Evolutionary conservation across 2,797 vertebrate genomes (phyloP).

Genomic region (Pterois miles): DNA sequence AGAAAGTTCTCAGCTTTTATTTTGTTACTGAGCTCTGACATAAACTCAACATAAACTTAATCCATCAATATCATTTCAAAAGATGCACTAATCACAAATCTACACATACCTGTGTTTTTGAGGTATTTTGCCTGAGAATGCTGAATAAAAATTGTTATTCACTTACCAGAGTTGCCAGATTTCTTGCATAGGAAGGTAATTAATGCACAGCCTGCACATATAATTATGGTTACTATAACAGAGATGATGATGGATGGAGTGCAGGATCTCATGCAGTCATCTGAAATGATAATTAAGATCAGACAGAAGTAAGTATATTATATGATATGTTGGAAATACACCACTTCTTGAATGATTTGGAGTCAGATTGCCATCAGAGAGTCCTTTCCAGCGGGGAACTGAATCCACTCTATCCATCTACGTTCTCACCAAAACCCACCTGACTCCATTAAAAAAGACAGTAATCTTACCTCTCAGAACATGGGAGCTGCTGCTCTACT

Average conservation of each 20-base stretch:
- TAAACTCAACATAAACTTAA: background rate
- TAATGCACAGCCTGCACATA: background rate
- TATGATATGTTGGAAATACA: background rate
- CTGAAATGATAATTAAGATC: slow-evolving; percentile 13
- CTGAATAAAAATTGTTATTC: background rate
- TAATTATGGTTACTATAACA: fast-evolving
- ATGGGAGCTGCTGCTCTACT: no score
- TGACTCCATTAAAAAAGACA: no score
- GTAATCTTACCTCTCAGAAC: no score
- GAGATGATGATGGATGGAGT: fast-evolving
- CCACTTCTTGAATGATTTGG: background rate
- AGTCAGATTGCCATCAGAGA: no score
- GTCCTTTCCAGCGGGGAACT: no score
- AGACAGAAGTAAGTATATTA: background rate
- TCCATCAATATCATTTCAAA: background rate
- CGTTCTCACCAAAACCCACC: no score
- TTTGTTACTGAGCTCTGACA: background rate
- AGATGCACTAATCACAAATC: background rate
- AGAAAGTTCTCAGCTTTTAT: background rate
- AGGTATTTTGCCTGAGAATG: background rate
- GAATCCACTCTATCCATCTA: no score
- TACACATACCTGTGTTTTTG: background rate
- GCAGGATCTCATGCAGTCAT: fast-evolving
- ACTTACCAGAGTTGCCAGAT: background rate
- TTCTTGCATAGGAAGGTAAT: fast-evolving